A percentile compares a stretch with the other conserved stretches of the same genome.
Evolutionary conservation across 2,797 vertebrate species (phyloP).

Genomic region (Brachyrhaphis roseni): DNA sequence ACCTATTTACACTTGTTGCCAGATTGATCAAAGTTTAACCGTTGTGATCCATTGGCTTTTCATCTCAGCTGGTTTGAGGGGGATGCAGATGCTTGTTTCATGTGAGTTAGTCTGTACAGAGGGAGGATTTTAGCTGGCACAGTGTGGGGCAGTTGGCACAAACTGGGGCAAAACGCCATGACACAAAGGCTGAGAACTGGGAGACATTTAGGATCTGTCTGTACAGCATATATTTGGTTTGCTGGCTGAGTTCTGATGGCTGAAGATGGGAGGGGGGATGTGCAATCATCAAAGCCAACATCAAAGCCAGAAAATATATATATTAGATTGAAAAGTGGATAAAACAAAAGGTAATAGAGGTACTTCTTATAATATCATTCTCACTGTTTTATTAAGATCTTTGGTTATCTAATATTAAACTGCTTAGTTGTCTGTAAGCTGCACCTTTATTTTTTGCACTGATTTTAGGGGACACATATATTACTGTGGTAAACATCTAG

Average conservation of each 20-base stretch:
- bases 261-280: conserved; percentile 6
- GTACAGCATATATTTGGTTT: conserved; percentile 30
- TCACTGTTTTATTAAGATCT: not conserved
- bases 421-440: not conserved
- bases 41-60: conserved; percentile 71
- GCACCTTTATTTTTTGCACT: not conserved
- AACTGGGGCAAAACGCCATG: conserved; percentile 65
- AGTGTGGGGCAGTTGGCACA: conserved; percentile 69
- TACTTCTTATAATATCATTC: not conserved
- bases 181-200: conserved; percentile 60
- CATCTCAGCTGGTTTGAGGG: conserved; percentile 67
- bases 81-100: conserved; percentile 13
- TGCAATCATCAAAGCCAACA: conserved; percentile 24
- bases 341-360: not conserved
- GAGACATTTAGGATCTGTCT: conserved; percentile 42
- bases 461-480: not conserved
- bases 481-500: not conserved
- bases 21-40: conserved; percentile 81
- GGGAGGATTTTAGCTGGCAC: conserved; percentile 68
- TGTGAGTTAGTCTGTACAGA: conserved; percentile 33
- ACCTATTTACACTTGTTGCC: conserved; percentile 80
- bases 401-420: not conserved
- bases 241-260: conserved; percentile 54
- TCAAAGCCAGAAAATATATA: not conserved
- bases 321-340: not conserved